phyloP scores from a whole-genome alignment of 53 echinoderm and acorn worm species.

The Paracentrotus lividus region DNA sequence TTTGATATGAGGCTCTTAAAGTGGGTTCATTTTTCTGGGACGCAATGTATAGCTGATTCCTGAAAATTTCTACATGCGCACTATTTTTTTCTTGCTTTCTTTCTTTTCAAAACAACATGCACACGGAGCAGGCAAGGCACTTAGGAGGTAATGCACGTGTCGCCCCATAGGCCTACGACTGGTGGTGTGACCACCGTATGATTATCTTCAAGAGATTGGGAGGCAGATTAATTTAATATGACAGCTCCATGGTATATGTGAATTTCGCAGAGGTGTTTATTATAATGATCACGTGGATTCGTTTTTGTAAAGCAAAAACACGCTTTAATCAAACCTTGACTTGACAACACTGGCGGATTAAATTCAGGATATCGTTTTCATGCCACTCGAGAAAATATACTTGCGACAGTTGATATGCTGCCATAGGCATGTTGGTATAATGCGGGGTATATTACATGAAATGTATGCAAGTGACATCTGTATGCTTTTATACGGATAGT shows the following conservation, averaged over 20 bases:
- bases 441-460: background rate
- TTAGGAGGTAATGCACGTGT: too few species aligned
- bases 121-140: too few species aligned
- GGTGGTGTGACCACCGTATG: background rate
- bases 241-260: background rate
- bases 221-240: background rate
- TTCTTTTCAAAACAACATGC: too few species aligned
- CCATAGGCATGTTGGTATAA: background rate
- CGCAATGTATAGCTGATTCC: too few species aligned
- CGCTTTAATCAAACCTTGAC: background rate
- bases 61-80: too few species aligned
- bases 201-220: background rate
- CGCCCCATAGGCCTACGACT: background rate
- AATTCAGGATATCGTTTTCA: background rate
- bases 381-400: background rate
- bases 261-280: background rate
- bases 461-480: background rate
- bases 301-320: too few species aligned
- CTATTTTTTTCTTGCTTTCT: too few species aligned
- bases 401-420: background rate
- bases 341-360: background rate
- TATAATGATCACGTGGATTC: slow-evolving; percentile 4
- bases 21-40: too few species aligned
- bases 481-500: background rate
- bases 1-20: too few species aligned